Evolutionary conservation across 1,140 invertebrate species (phyloP).

Genomic region (Drosophila hydei): DNA sequence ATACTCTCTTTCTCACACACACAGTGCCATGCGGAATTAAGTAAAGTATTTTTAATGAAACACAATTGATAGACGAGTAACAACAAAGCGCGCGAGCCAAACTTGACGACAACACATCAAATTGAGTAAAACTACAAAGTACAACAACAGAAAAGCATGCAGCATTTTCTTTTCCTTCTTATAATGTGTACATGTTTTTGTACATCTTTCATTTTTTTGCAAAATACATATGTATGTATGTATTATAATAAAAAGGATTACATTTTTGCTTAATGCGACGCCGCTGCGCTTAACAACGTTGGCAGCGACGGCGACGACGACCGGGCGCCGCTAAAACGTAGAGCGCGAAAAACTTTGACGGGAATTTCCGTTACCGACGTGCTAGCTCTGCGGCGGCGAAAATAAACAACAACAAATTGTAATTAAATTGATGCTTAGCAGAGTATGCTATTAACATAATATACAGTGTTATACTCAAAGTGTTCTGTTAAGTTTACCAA

Average conservation of each 20-base stretch:
- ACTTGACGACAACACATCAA: constrained; percentile 24
- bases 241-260: constrained; percentile 47
- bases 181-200: constrained; percentile 5
- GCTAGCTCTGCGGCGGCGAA: constrained; percentile 42
- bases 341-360: constrained; percentile 47
- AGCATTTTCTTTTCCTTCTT: constrained; percentile 29
- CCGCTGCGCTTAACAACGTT: constrained; percentile 42
- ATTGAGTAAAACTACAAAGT: constrained; percentile 28
- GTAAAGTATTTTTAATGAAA: constrained; percentile 64
- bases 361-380: constrained; percentile 66
- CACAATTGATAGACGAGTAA: constrained; percentile 59
- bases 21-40: constrained; percentile 50
- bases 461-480: constrained; percentile 22
- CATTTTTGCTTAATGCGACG: constrained; percentile 42
- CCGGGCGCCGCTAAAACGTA: constrained; percentile 43
- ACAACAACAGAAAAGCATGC: constrained; percentile 26
- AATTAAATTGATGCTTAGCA: constrained; percentile 20
- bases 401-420: constrained; percentile 44
- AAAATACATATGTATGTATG: background rate
- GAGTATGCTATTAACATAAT: constrained; percentile 3
- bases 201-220: constrained; percentile 16
- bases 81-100: constrained; percentile 25
- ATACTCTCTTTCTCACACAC: constrained; percentile 4
- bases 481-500: background rate
- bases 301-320: constrained; percentile 50